A percentile compares a stretch with the other conserved stretches of the same genome.
These are phyloP conservation scores for Macrochelys suwanniensis DNA, from an alignment of 2,797 vertebrate species.

Conservation along the genomic window DNA sequence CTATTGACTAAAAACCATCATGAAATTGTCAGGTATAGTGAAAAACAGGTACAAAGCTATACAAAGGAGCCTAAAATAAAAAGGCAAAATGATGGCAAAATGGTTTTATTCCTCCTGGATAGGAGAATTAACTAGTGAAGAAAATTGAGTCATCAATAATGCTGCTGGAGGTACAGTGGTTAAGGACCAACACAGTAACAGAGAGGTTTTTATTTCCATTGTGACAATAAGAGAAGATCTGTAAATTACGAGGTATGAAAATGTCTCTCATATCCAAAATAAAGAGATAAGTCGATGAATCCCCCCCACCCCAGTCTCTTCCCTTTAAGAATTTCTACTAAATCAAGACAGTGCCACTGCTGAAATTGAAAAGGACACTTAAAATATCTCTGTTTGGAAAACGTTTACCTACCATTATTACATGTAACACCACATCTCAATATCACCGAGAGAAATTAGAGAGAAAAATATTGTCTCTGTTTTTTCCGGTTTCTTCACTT, in stretches of 20 bases:
- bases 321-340: constrained; percentile 5
- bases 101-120: constrained; percentile 19
- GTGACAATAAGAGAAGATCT: constrained; percentile 32
- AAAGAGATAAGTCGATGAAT: neutral
- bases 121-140: constrained; percentile 32
- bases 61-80: neutral
- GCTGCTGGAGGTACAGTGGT: constrained; percentile 24
- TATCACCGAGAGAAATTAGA: neutral
- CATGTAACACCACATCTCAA: neutral
- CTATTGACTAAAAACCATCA: neutral
- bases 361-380: neutral
- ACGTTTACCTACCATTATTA: neutral
- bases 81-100: neutral
- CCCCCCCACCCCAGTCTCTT: neutral
- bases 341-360: neutral
- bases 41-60: neutral
- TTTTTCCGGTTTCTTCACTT: neutral
- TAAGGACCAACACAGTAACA: constrained; percentile 19
- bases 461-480: neutral
- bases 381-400: neutral
- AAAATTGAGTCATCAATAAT: constrained; percentile 47
- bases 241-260: constrained; percentile 40
- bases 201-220: constrained; percentile 42
- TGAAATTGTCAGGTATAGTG: neutral
- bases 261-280: neutral